Base-by-base conservation (phyloP, 2,888 invertebrate genomes). In the Toxonevra muliebris region DNA sequence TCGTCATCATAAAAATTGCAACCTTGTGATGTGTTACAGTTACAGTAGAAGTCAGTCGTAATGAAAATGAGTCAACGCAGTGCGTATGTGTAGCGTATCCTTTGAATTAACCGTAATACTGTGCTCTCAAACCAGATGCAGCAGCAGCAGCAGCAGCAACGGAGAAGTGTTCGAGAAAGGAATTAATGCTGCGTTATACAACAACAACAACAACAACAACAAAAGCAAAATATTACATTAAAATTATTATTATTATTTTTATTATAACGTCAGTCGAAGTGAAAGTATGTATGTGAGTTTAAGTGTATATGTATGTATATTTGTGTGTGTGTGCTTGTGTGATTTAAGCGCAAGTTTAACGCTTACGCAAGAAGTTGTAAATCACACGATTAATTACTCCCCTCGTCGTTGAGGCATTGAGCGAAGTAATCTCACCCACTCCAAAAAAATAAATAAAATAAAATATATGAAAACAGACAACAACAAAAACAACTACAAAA, bases 301-400 rank as follows among this genome's bases (percentile, higher is more conserved):
- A n/a, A 20, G 40, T 57, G 63, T 30, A 12, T 17, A 12, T 13
- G 42, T 58, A 42, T 4, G 48, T 13, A 20, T 15, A 30, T 7
- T 48, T 50, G 43, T 42, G 20, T 62, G 43, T 62, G 54, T 57
- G 42, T 45, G 40, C 15, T 15, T 30, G 12, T 68, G 70, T 69
- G 69, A 66, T 70, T 63, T 66, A 60, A 70, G 63, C 59, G 65
- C 57, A 68, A 64, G 72, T 66, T 76, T 75, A 76, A 76, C 71
- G 76, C 75, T 74, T 70, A 75, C 74, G 73, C 75, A 76, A 75
- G 77, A 72, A 71, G 75, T 74, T 75, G 76, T 79, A 79, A 79
- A 80, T 81, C 79, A 80, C 75, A 72, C 75, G 80, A 80, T 80
- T 80, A 80, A 80, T 78, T 79, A 79, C 75, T 70, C 70, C 73